Evolutionary conservation across 2,113 vertebrate genomes (phyloP), one percentile per base, ranked within the genome.

Genomic region (Proterorhinus semilunaris): DNA sequence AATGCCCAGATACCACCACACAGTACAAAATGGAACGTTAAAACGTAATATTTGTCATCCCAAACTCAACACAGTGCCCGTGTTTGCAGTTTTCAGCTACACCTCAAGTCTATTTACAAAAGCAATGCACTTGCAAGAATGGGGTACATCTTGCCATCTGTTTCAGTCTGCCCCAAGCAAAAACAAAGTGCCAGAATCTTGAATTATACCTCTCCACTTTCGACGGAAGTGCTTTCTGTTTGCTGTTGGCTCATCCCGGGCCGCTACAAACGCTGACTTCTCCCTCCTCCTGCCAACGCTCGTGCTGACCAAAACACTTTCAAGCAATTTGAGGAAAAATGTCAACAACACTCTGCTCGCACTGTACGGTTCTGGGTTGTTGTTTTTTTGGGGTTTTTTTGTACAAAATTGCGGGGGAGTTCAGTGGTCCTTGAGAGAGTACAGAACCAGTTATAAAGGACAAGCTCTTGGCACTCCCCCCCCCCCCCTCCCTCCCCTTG

Each of bases 311-410:
- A 68, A 71, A 78, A 80, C 63, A 70, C 66, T 87, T 70, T 61
- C 51, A 79, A 79, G 79, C 81, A 80, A 76, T 89, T 86, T 86
- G 17, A 73, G 68, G 27, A 36, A 36, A 88, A 90, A 87, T 86
- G 83, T 85, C 79, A 87, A 74, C 83, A 88, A 74, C 75, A 62
- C 80, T 78, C 66, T 9, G 49, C 49, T 50, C 55, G 55, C 57
- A 54, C 45, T 12, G 15, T 10, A 44, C 68, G 68, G 67, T 46
- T 47, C 10, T 42, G 17, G 4, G 4, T 36, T 36, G 27, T 36
- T 36, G 27, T 36, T 36, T 36, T 36, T 36, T 36, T 36, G 21
- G 21, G 21, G 2, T 36, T 36, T 36, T 36, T 36, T 36, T 36
- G 9, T 6, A 36, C 0, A 2, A 5, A 55, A 6, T 11, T 10